Conservation (phyloP, 2,113 vertebrate species). For the Gallinago jamesoni region DNA sequence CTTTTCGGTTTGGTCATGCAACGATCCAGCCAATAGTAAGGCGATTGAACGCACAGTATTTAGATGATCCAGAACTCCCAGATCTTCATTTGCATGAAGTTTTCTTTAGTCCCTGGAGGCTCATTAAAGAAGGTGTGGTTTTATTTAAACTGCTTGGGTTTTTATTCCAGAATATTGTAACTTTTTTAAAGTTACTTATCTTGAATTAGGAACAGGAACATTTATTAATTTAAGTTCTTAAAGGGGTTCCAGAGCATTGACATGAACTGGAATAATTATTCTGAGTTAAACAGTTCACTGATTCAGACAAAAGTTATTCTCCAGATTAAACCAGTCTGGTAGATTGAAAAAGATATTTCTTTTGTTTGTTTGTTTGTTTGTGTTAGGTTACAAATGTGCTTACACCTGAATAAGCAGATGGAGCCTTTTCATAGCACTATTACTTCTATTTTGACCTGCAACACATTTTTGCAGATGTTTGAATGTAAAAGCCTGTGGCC, state of each 20-base stretch:
- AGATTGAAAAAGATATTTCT: not conserved
- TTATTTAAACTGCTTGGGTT: not conserved
- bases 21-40: constrained; percentile 80
- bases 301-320: not conserved
- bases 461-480: not conserved
- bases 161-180: not conserved
- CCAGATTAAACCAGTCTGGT: not conserved
- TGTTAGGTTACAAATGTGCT: not conserved
- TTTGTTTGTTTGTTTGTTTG: not conserved
- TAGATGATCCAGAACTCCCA: constrained; percentile 77
- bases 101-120: constrained; percentile 94
- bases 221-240: not conserved
- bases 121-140: constrained; percentile 62
- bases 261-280: not conserved
- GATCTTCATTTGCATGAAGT: constrained; percentile 79
- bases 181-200: not conserved
- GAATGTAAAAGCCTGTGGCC: not conserved
- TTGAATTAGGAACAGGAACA: not conserved
- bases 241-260: not conserved
- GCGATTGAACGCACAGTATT: constrained; percentile 82
- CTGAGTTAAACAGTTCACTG: not conserved
- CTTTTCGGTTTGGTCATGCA: constrained; percentile 94
- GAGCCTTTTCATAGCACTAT: not conserved
- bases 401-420: not conserved
- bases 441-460: not conserved